Evolutionary conservation across 2,888 invertebrate species (phyloP).

Genomic region (Amblyteles armatorius): DNA sequence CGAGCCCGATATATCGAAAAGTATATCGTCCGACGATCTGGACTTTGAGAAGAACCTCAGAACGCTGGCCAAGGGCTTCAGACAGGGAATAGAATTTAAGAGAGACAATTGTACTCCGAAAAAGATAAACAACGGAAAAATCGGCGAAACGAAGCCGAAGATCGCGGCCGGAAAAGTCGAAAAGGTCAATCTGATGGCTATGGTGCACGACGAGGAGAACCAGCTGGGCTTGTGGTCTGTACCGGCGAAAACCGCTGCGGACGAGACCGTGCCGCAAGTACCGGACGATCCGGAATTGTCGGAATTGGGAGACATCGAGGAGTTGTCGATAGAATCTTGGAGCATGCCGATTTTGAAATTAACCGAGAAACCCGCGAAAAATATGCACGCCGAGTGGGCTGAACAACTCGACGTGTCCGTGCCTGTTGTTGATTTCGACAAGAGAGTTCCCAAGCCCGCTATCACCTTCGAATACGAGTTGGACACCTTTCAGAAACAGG

Average conservation of each 20-base stretch:
- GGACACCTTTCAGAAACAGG: constrained; percentile 99
- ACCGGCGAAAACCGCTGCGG: constrained; percentile 32
- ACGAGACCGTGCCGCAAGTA: constrained; percentile 70
- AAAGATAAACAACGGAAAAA: constrained; percentile 25
- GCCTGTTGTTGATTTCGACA: constrained; percentile 92
- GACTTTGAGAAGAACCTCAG: constrained; percentile 81
- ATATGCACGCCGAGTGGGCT: constrained; percentile 92
- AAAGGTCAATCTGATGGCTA: constrained; percentile 87
- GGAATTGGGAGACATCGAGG: constrained; percentile 57
- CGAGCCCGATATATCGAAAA: constrained; percentile 84
- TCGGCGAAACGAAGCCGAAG: constrained; percentile 40
- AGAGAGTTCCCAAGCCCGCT: constrained; percentile 93
- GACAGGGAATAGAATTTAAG: constrained; percentile 78
- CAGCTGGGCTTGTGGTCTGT: constrained; percentile 85
- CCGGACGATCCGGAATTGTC: constrained; percentile 71
- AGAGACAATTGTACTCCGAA: constrained; percentile 80
- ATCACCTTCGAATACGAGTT: constrained; percentile 95
- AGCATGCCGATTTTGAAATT: constrained; percentile 89
- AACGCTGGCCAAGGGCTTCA: constrained; percentile 79
- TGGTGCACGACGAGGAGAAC: constrained; percentile 87
- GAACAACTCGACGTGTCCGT: constrained; percentile 93
- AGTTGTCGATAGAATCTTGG: constrained; percentile 73
- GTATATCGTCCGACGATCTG: constrained; percentile 69
- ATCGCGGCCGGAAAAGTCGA: constrained; percentile 56
- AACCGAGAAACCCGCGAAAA: constrained; percentile 85